Base-by-base conservation (phyloP, 2,888 invertebrate species). In the Acleris laterana region DNA sequence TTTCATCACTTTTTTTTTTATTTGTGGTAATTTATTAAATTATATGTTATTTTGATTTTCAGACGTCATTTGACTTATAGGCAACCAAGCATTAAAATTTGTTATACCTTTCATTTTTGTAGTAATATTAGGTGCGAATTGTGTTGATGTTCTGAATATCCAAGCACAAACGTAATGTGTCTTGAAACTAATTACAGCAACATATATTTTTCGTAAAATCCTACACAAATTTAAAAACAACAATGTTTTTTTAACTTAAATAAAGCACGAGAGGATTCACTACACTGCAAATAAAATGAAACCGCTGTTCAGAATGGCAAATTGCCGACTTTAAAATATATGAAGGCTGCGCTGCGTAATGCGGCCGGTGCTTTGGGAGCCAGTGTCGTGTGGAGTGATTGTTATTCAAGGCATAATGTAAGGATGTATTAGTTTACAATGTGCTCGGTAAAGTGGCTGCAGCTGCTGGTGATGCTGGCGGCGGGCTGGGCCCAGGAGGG, bases 401-500 rank as follows among this genome's bases (percentile, higher is more conserved):
- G 71, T 72, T 71, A 61, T 71, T 69, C 74, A 70, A 72, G 73
- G 74, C 77, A 82, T 78, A 72, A 84, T 82, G 84, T 85, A 80
- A 85, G 72, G 66, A 62, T 73, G 73, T 71, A 74, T 71, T 72
- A 68, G 55, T 70, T 76, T 69, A 84, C 72, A 76, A 91, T 91
- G 92, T 89, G 88, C 74, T 84, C 86, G 68, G 88, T 90, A 72
- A 88, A 89, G 87, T 90, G 90, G 88, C 73, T 89, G 67, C 83
- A 82, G 75, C 71, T 92, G 75, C 65, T 90, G 69, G 83, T 93
- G 80, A 84, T 91, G 84, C 81, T 92, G 71, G 88, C 89, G 32
- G 90, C 88, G 20, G 88, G 90, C 79, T 90, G 90, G 85, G 92
- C 92, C 53, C 91, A 93, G 73, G 92, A 93, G 64, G 91, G 91